Conservation (phyloP, 37 sponge, comb jelly and placozoan species). For the Ianthella basta region DNA sequence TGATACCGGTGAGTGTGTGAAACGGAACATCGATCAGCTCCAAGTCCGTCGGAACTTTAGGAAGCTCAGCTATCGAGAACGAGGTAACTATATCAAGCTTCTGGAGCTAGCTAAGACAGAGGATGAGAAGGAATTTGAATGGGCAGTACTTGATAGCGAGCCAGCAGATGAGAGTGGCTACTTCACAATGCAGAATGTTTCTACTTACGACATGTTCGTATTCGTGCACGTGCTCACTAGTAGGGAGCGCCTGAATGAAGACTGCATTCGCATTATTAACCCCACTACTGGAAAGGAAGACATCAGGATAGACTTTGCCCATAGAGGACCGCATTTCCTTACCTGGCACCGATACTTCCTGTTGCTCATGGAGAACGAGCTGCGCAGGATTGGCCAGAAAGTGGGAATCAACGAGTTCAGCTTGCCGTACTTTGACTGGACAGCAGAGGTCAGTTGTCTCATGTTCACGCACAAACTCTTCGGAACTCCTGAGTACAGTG, state of each 20-base stretch:
- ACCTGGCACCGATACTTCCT: constrained; percentile 38
- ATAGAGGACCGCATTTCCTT: constrained; percentile 21
- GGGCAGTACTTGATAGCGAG: constrained; percentile 20
- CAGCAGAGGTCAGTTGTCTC: neutral
- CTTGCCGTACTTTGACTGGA: constrained; percentile 36
- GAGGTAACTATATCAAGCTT: neutral
- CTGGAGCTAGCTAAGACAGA: neutral
- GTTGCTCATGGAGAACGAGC: constrained; percentile 11
- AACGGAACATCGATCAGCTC: neutral
- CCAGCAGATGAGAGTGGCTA: neutral
- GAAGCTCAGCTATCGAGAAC: neutral
- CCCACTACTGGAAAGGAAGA: too few relatives aligned
- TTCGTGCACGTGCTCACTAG: neutral
- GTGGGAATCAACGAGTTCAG: neutral
- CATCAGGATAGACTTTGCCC: constrained; percentile 28
- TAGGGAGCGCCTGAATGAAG: neutral
- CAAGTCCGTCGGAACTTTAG: neutral
- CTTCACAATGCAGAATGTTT: constrained; percentile 2
- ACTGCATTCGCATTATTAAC: neutral
- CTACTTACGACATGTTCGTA: constrained; percentile 40
- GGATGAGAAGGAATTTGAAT: neutral
- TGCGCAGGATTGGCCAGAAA: neutral
- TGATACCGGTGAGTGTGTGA: too few relatives aligned
- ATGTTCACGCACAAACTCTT: neutral
- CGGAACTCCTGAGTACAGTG: neutral